Evolutionary conservation across 2,888 invertebrate species (phyloP).

Genomic region (Amitus sp.): DNA sequence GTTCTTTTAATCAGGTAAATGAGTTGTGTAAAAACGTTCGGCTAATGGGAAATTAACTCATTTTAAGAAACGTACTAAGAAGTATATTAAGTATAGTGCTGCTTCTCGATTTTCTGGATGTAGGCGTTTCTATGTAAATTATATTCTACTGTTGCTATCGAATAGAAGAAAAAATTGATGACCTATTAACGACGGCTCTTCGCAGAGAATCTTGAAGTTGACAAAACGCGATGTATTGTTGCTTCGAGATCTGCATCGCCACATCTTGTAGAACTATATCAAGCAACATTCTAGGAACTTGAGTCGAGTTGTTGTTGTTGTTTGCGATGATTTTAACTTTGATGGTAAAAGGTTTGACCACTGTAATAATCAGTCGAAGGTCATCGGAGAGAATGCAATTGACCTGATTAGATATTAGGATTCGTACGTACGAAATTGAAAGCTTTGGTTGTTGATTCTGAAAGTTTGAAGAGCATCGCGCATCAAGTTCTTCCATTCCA

Average conservation of each 20-base stretch:
- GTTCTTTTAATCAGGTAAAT: no score
- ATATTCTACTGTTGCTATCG: no score
- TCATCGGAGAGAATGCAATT: background rate
- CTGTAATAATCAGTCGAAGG: constrained; percentile 63
- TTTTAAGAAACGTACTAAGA: no score
- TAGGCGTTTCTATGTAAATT: no score
- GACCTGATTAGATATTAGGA: background rate
- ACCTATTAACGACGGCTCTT: constrained; percentile 63
- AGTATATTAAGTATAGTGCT: no score
- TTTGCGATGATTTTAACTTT: constrained; percentile 82
- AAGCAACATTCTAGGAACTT: constrained; percentile 72
- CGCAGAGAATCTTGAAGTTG: constrained; percentile 70
- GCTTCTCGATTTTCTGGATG: no score
- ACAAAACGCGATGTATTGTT: constrained; percentile 76
- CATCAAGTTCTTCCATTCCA: constrained; percentile 82
- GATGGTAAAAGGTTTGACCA: constrained; percentile 80
- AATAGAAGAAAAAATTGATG: background rate
- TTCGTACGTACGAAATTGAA: constrained; percentile 79
- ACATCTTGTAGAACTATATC: constrained; percentile 80
- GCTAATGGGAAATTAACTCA: no score
- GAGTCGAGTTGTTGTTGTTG: constrained; percentile 70
- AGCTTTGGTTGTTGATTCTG: constrained; percentile 79
- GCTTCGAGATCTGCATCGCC: constrained; percentile 77
- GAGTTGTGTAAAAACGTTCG: no score
- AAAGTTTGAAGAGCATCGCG: constrained; percentile 79